phyloP scores from a whole-genome alignment of 2,888 invertebrate species.

The Phyllotreta cruciferae region DNA sequence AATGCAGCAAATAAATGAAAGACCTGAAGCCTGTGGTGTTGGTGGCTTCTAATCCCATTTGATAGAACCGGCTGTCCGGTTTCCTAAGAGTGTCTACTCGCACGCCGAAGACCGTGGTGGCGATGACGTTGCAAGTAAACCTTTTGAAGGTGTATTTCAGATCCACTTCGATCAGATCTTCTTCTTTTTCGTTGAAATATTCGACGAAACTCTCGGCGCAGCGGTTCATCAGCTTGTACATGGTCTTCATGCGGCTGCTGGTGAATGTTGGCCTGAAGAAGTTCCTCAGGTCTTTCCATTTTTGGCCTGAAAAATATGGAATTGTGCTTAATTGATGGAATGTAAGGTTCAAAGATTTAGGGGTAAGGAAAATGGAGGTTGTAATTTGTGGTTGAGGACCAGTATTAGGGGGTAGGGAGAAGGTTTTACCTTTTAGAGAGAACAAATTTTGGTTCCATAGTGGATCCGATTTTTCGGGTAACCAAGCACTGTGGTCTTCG shows the following conservation, averaged over 20 bases:
- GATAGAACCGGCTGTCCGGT: neutral
- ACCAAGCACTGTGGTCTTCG: conserved; percentile 8
- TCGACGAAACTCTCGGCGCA: neutral
- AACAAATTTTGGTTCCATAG: conserved; percentile 2
- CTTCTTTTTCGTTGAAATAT: neutral
- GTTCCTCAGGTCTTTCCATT: conserved; percentile 8
- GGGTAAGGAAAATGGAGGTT: no score
- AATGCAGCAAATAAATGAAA: no score
- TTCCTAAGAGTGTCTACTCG: neutral
- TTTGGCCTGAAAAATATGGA: neutral
- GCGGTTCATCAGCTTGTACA: conserved; percentile 5
- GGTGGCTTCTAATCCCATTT: neutral
- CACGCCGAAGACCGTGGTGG: neutral
- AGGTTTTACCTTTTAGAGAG: conserved; percentile 6
- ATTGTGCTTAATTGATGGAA: no score
- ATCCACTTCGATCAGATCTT: neutral
- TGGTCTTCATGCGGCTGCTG: conserved; percentile 3
- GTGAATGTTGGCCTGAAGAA: conserved; percentile 5
- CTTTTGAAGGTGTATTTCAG: no score
- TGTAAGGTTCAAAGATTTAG: no score
- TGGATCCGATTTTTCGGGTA: conserved; percentile 2
- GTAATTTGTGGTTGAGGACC: no score
- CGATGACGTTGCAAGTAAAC: conserved; percentile 1
- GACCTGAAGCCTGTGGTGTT: neutral
- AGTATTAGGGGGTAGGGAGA: no score